Evolutionary conservation across 2,113 vertebrate species (phyloP).

Genomic region (Tachysurus vachellii): DNA sequence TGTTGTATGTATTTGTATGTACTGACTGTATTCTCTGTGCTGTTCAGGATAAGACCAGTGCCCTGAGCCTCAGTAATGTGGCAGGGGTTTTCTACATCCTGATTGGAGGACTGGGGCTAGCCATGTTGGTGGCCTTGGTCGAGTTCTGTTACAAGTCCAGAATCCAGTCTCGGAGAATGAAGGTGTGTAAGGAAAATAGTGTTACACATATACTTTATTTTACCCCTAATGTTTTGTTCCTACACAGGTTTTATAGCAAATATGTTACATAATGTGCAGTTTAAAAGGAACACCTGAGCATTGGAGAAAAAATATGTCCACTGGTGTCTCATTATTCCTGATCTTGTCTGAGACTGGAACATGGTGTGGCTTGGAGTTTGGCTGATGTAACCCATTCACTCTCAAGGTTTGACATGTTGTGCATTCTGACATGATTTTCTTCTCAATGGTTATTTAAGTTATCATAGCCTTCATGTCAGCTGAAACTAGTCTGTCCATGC

Average conservation of each 20-base stretch:
- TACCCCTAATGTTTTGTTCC: background rate
- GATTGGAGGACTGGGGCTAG: constrained; percentile 94
- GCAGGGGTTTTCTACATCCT: constrained; percentile 98
- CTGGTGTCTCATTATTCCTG: background rate
- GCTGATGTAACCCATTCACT: background rate
- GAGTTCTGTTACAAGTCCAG: constrained; percentile 99
- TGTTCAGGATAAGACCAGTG: constrained; percentile 95
- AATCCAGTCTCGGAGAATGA: constrained; percentile 94
- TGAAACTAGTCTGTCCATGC: no score
- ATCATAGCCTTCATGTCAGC: no score
- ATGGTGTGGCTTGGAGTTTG: background rate
- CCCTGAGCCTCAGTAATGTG: constrained; percentile 96
- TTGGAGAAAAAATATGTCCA: background rate
- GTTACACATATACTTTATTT: background rate
- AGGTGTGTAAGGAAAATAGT: constrained; percentile 73
- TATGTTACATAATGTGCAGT: background rate
- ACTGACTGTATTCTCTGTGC: constrained; percentile 58
- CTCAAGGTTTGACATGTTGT: background rate
- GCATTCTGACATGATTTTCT: background rate
- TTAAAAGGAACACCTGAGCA: background rate
- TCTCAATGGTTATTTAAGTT: no score
- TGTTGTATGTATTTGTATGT: background rate
- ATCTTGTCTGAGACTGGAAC: background rate
- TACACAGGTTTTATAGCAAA: background rate
- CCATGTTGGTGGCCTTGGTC: constrained; percentile 97